Evolutionary conservation across 2,113 vertebrate genomes (phyloP), one percentile per base, ranked within the genome.

Genomic region (Platichthys stellatus): DNA sequence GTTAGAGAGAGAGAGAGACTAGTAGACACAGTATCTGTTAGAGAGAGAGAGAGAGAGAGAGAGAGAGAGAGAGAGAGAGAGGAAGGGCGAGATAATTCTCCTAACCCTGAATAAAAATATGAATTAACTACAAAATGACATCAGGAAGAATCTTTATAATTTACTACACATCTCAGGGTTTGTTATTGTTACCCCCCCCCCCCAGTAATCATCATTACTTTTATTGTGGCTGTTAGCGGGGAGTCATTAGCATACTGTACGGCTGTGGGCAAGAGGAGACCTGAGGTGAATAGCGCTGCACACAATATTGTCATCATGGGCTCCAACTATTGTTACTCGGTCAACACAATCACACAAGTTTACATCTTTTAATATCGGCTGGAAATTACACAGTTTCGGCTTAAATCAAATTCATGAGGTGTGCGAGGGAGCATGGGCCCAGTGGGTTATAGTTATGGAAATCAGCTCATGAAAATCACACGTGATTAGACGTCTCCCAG

Each of bases 181-280:
- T 81, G 78, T 89, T 89, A 82, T 82, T 85, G 70, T 84, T 82
- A 71, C 21, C 43, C 43, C 45, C 65, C n/a, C 6, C 31, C 31
- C 6, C 74, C 9, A 7, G 72, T 75, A 83, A 86, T 91, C 71
- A 87, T 87, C 78, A 81, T 89, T 88, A 85, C 64, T 85, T 88
- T 83, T 80, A 90, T 78, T 83, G 83, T 64, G 79, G 64, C 81
- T 72, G 80, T 77, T 84, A 85, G 82, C 54, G 58, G 76, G 61
- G 83, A 76, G 72, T 88, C 81, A 92, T 90, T 82, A 90, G 80
- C 73, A 83, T 80, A 85, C 78, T 35, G 71, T 82, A 77, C 72
- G 81, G 63, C 65, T 21, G 66, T 64, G 71, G 63, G 54, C 40
- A 70, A 81, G 79, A 58, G 83, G 59, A 72, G 74, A 84, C 74